phyloP scores from a whole-genome alignment of 2,113 vertebrate genomes.

The Xenopus tropicalis region UCB_Xtro_10.0 CM004448.2:133201001-133201500 shows the following conservation, averaged over 20 bases:
- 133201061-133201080: too few relatives aligned
- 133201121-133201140: constrained; percentile 4
- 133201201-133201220: constrained; percentile 15
- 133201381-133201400: constrained; percentile 17
- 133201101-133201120: too few relatives aligned
- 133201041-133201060: too few relatives aligned
- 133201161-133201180: too few relatives aligned
- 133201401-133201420: constrained; percentile 12
- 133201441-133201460: neutral
- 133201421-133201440: constrained; percentile 1
- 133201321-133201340: constrained; percentile 32
- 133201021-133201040: too few relatives aligned
- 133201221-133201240: constrained; percentile 30
- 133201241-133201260: constrained; percentile 13
- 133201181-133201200: neutral
- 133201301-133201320: neutral
- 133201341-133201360: constrained; percentile 23
- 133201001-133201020: too few relatives aligned
- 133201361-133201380: neutral
- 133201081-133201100: too few relatives aligned
- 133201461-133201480: neutral
- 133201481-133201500: too few relatives aligned
- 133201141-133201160: neutral
- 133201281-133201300: constrained; percentile 18
- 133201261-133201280: constrained; percentile 21